These are phyloP conservation scores for Drosophila austrosaltans DNA, from an alignment of 2,888 invertebrate genomes.

Conservation along the genomic window DNA sequence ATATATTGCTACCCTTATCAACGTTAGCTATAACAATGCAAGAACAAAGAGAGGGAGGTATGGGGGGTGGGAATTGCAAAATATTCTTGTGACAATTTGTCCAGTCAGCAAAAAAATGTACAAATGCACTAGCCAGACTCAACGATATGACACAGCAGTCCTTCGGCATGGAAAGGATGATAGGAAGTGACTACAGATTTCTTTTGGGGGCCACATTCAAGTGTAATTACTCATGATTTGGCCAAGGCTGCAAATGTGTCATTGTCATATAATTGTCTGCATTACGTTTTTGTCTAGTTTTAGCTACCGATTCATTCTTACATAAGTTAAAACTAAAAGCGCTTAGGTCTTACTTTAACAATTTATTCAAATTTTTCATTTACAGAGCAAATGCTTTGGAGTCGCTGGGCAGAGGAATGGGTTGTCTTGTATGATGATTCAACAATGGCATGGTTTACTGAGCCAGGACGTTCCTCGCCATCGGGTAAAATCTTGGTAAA, in stretches of 20 bases:
- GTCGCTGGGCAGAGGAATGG: constrained; percentile 93
- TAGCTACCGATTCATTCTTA: constrained; percentile 2
- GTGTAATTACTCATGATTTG: constrained; percentile 51
- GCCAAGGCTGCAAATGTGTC: constrained; percentile 30
- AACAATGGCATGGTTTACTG: constrained; percentile 93
- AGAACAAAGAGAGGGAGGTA: constrained; percentile 1
- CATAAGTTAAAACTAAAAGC: neutral
- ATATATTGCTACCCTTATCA: constrained; percentile 9
- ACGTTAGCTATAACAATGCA: constrained; percentile 2
- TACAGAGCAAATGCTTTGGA: constrained; percentile 90
- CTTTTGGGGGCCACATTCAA: constrained; percentile 49
- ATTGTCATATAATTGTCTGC: constrained; percentile 22
- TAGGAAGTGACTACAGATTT: constrained; percentile 27
- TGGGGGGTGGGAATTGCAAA: too few species aligned
- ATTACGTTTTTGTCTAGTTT: constrained; percentile 11
- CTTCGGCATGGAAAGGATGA: constrained; percentile 20
- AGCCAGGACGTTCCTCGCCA: constrained; percentile 83
- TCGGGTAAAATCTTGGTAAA: constrained; percentile 86
- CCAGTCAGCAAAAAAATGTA: constrained; percentile 58
- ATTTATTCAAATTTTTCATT: neutral
- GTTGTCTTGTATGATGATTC: constrained; percentile 93
- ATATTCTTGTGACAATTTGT: constrained; percentile 56
- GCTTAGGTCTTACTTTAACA: neutral
- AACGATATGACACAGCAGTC: constrained; percentile 57
- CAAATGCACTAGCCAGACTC: constrained; percentile 38